Conservation (phyloP, 1,140 invertebrate species). For the Micrasema longulum region DNA sequence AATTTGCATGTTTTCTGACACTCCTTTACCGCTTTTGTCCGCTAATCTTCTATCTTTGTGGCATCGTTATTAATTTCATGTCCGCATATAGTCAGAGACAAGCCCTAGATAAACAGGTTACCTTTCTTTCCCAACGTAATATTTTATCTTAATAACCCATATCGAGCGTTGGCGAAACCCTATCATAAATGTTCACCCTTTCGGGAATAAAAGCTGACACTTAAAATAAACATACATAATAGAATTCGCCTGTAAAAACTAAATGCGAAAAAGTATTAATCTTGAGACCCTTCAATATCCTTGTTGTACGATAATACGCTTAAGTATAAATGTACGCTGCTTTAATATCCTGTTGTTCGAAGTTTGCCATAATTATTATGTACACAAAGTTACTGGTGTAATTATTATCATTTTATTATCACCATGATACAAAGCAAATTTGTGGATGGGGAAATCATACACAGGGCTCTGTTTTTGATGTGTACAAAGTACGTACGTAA, state of each 20-base stretch:
- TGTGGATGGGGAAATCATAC: background rate
- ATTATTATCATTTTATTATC: too few species aligned
- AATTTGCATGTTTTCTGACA: too few species aligned
- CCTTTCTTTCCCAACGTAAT: slow-evolving; percentile 13
- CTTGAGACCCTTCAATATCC: too few species aligned
- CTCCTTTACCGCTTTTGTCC: too few species aligned
- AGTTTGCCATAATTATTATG: too few species aligned
- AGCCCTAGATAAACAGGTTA: slow-evolving; percentile 4
- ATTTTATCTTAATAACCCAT: slow-evolving; percentile 31
- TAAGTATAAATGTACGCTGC: too few species aligned
- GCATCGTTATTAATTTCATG: too few species aligned
- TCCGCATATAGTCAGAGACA: background rate
- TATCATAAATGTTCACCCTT: slow-evolving; percentile 16
- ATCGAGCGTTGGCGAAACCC: slow-evolving; percentile 8
- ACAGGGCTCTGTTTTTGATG: slow-evolving; percentile 10
- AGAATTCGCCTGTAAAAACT: slow-evolving; percentile 3
- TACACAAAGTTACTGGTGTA: too few species aligned
- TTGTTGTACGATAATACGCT: too few species aligned
- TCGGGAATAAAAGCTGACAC: slow-evolving; percentile 18
- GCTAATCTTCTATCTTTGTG: too few species aligned
- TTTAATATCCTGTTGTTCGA: too few species aligned
- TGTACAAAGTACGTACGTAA: background rate
- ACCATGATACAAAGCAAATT: background rate
- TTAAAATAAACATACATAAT: slow-evolving; percentile 27
- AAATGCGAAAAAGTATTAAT: slow-evolving; percentile 12